Evolutionary conservation across 2,113 vertebrate species (phyloP).

Genomic region (Antechinus flavipes): DNA sequence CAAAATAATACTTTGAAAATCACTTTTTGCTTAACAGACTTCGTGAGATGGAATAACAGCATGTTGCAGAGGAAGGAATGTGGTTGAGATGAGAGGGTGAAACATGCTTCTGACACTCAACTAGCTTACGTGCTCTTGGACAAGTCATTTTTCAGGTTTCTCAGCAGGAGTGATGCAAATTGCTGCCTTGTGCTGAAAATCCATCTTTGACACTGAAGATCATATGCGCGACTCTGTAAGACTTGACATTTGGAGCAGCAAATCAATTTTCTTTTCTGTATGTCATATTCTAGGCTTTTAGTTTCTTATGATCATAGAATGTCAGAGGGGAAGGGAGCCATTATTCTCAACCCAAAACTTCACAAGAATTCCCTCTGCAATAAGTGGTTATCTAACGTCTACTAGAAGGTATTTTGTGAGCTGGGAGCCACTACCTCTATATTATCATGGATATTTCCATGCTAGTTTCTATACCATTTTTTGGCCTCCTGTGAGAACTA

Average conservation of each 20-base stretch:
- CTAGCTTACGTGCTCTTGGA: neutral
- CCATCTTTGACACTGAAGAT: neutral
- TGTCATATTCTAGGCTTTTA: neutral
- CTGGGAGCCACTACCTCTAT: neutral
- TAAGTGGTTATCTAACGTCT: neutral
- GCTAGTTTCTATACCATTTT: neutral
- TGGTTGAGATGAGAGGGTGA: neutral
- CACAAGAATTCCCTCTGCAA: neutral
- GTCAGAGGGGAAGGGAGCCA: neutral
- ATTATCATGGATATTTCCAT: neutral
- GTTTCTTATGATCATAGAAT: neutral
- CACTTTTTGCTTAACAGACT: conserved; percentile 62
- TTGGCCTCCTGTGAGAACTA: neutral
- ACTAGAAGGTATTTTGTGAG: neutral
- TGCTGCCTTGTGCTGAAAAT: neutral
- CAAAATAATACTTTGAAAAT: conserved; percentile 47
- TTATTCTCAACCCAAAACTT: neutral
- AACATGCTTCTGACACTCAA: neutral
- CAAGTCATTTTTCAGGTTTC: neutral
- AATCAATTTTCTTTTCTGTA: neutral
- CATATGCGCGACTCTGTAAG: neutral
- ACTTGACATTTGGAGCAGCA: neutral
- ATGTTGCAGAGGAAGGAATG: no score
- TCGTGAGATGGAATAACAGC: neutral
- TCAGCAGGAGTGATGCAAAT: neutral